phyloP scores from a whole-genome alignment of 2,797 vertebrate species.

The Spinibarbus caldwelli region DNA sequence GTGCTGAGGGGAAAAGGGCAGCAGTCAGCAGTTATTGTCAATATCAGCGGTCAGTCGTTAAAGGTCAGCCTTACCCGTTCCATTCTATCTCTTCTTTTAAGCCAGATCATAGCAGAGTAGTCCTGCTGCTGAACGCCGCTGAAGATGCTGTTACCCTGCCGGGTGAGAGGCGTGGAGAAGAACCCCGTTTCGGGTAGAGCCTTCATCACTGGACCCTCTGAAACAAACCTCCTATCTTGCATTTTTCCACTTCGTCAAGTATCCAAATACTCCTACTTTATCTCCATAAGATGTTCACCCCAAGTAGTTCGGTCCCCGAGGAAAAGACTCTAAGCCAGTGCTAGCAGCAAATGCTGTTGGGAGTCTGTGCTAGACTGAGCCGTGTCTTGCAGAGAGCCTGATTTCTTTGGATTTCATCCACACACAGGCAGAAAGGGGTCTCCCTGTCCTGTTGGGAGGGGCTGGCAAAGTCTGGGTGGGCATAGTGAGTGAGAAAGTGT shows the following conservation, averaged over 20 bases:
- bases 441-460: constrained; percentile 63
- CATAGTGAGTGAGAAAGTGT: constrained; percentile 60
- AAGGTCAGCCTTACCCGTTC: constrained; percentile 81
- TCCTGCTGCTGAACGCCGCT: constrained; percentile 84
- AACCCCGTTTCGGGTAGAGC: constrained; percentile 69
- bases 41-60: constrained; percentile 1
- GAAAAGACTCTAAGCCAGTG: neutral
- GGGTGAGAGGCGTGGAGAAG: constrained; percentile 73
- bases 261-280: neutral
- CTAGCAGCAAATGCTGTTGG: constrained; percentile 7
- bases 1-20: constrained; percentile 17
- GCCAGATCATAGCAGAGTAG: constrained; percentile 85
- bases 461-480: constrained; percentile 50
- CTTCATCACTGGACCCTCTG: constrained; percentile 83
- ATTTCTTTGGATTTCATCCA: constrained; percentile 47
- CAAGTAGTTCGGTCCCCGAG: neutral
- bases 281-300: neutral
- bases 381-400: constrained; percentile 50
- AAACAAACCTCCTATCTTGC: constrained; percentile 57
- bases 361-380: constrained; percentile 31
- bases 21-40: constrained; percentile 21
- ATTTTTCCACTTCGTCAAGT: constrained; percentile 2
- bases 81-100: constrained; percentile 81
- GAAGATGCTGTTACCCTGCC: constrained; percentile 82
- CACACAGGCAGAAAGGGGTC: constrained; percentile 50